A percentile compares a stretch with the other conserved stretches of the same genome.
These are phyloP conservation scores for Suillia variegata DNA, from an alignment of 2,888 invertebrate species.

Conservation along the genomic window DNA sequence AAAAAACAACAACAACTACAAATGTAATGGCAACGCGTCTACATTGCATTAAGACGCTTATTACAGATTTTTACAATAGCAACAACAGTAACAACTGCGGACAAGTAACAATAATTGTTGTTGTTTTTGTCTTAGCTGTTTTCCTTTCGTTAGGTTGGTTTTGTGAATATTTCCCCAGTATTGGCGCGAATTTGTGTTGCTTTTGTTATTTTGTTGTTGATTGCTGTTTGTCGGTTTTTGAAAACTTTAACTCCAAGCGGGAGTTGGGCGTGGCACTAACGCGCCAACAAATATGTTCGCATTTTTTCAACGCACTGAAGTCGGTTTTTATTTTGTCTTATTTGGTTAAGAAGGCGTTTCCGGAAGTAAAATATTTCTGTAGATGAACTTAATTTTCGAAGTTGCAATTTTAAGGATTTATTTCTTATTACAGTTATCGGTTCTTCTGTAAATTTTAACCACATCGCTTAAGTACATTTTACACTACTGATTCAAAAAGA, in stretches of 20 bases:
- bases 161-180: background rate
- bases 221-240: too few relatives aligned
- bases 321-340: background rate
- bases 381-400: too few relatives aligned
- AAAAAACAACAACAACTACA: background rate
- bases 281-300: background rate
- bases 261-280: background rate
- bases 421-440: too few relatives aligned
- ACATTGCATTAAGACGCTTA: background rate
- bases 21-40: background rate
- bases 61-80: background rate
- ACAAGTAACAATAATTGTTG: background rate
- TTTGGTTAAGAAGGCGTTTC: background rate
- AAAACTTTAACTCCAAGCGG: too few relatives aligned
- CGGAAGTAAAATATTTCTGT: background rate
- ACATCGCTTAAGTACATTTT: too few relatives aligned
- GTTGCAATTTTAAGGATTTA: too few relatives aligned
- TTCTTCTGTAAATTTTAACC: too few relatives aligned
- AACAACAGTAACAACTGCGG: background rate
- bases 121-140: background rate
- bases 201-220: background rate
- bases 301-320: background rate
- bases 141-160: background rate
- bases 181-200: background rate
- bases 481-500: too few relatives aligned